Conservation (phyloP, 2,797 vertebrate species). For the Hydrolagus colliei region DNA sequence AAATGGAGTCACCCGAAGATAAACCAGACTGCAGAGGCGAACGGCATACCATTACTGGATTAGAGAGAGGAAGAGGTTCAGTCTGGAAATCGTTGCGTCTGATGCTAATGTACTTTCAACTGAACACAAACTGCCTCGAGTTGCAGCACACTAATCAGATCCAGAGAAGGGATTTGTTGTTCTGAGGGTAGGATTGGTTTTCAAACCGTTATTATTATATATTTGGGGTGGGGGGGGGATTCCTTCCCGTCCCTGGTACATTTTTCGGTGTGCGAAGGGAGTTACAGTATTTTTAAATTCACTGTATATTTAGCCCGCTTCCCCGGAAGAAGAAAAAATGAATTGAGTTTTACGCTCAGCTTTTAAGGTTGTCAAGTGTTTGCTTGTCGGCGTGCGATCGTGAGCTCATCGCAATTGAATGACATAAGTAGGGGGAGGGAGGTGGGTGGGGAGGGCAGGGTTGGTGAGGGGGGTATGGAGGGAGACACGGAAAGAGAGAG, state of each 20-base stretch:
- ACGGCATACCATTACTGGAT: not conserved
- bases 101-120: not conserved
- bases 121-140: conserved; percentile 1
- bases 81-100: not conserved
- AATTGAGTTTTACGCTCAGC: conserved; percentile 77
- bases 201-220: too few species aligned
- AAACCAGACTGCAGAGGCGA: not conserved
- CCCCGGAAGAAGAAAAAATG: conserved; percentile 63
- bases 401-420: conserved; percentile 51
- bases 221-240: too few species aligned
- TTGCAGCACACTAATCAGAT: conserved; percentile 13
- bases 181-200: not conserved
- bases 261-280: too few species aligned
- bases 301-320: conserved; percentile 87
- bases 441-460: too few species aligned
- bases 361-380: conserved; percentile 62
- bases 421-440: conserved; percentile 40
- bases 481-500: too few species aligned
- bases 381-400: conserved; percentile 42
- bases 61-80: not conserved
- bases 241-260: too few species aligned
- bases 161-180: not conserved
- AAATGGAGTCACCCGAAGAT: not conserved
- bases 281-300: conserved; percentile 62
- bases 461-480: too few species aligned